Base-by-base conservation (phyloP, 2,888 invertebrate species). In the Sphecodes monilicornis region DNA sequence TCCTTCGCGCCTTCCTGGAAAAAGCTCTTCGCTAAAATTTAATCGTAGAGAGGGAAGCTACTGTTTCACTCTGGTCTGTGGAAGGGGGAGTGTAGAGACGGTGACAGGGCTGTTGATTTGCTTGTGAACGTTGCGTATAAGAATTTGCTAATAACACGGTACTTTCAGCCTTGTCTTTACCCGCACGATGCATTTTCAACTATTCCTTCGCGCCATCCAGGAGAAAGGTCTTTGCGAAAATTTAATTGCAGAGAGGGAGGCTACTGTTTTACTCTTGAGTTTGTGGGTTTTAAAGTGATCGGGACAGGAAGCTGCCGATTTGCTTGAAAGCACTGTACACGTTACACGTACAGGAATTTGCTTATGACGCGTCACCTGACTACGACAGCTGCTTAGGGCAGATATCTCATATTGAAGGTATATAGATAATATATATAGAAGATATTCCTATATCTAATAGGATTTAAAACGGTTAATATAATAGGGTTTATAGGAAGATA, bases 111-210 rank as follows among this genome's bases (percentile, higher is more conserved):
- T n/a, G n/a, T n/a, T n/a, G n/a, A n/a, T n/a, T n/a, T n/a, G n/a
- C n/a, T n/a, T n/a, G n/a, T n/a, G n/a, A n/a, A n/a, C n/a, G n/a
- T n/a, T n/a, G n/a, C n/a, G n/a, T n/a, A n/a, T n/a, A n/a, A n/a
- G n/a, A n/a, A n/a, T n/a, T n/a, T n/a, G n/a, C n/a, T n/a, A n/a
- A n/a, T n/a, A n/a, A n/a, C n/a, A n/a, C n/a, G n/a, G n/a, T n/a
- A n/a, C n/a, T n/a, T n/a, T n/a, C n/a, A n/a, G n/a, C 83, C 83
- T 26, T 64, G 69, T 82, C 83, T 78, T 73, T 78, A 68, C 39
- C 73, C 36, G n/a, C 41, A 22, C 57, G 83, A 39, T 73, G 43
- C 68, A 13, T 32, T 66, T 22, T 0, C 66, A 22, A 22, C 66
- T 22, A 60, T 60, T 29, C 18, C 18, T 60, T 29, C 60, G 29